Conservation (phyloP, 1,140 invertebrate genomes). For the Halesus radiatus region DNA sequence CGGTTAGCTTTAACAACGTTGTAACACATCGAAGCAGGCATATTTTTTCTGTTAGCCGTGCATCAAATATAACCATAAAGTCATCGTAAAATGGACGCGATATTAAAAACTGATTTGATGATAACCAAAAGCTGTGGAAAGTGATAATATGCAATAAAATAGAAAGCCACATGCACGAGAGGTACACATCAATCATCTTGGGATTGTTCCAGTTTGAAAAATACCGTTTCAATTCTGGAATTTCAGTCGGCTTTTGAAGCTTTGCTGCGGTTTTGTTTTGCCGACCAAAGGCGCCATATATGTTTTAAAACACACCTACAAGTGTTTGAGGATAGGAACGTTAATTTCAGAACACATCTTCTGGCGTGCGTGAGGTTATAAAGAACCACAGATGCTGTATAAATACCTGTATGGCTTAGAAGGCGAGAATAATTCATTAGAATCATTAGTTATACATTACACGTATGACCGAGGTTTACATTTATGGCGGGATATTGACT, state of each 20-base stretch:
- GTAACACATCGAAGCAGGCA: too few species aligned
- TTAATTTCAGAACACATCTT: conserved; percentile 4
- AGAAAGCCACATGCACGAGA: not conserved
- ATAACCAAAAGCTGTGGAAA: not conserved
- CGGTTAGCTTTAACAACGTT: too few species aligned
- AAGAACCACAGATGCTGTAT: conserved; percentile 29
- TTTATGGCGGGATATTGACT: conserved; percentile 37
- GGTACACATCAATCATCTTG: not conserved
- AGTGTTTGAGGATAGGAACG: not conserved
- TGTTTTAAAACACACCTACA: not conserved
- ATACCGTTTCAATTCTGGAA: conserved; percentile 22
- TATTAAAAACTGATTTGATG: too few species aligned
- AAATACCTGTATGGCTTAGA: conserved; percentile 13
- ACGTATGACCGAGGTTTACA: conserved; percentile 22
- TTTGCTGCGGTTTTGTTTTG: conserved; percentile 13
- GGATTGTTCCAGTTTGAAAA: conserved; percentile 19
- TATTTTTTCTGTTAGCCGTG: too few species aligned
- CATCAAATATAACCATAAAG: too few species aligned
- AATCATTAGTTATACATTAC: conserved; percentile 17
- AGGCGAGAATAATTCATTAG: conserved; percentile 27
- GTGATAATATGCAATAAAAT: not conserved
- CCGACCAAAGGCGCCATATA: not conserved
- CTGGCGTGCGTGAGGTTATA: conserved; percentile 7
- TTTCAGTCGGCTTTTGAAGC: not conserved
- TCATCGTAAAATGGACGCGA: too few species aligned